A percentile compares a stretch with the other conserved stretches of the same genome.
Evolutionary conservation across 2,113 vertebrate genomes (phyloP).

Genomic region (Barbus barbus): DNA sequence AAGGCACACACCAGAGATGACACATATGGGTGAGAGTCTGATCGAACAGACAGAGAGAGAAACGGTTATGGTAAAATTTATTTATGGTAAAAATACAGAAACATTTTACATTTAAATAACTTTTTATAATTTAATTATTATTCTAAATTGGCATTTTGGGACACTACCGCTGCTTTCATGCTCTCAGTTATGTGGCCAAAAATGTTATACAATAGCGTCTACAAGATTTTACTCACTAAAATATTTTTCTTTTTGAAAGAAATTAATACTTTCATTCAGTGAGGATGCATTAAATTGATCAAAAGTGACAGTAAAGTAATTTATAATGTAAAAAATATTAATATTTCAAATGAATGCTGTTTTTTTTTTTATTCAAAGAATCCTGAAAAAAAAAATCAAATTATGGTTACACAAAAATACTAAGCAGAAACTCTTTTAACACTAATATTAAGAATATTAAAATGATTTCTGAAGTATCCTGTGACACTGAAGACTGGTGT

Average conservation of each 20-base stretch:
- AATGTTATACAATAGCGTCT: neutral
- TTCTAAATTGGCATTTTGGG: neutral
- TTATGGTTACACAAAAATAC: too few species aligned
- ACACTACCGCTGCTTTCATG: neutral
- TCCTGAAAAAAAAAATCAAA: neutral
- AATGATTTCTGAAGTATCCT: neutral
- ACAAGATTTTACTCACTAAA: neutral
- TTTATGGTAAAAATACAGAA: too few species aligned
- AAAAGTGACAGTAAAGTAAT: neutral
- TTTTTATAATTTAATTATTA: neutral
- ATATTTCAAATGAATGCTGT: neutral
- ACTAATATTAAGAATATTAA: neutral
- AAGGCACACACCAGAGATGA: conserved; percentile 91
- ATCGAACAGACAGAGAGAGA: neutral
- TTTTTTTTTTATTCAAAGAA: neutral
- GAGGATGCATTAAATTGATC: neutral
- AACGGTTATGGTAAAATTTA: too few species aligned
- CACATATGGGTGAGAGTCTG: conserved; percentile 88
- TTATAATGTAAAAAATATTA: neutral
- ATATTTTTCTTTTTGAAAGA: neutral
- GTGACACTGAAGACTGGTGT: neutral
- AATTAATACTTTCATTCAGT: neutral
- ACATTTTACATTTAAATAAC: neutral
- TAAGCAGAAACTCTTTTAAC: neutral
- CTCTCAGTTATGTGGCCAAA: neutral